phyloP scores from a whole-genome alignment of 2,113 vertebrate genomes.

The Panthera uncia region DNA sequence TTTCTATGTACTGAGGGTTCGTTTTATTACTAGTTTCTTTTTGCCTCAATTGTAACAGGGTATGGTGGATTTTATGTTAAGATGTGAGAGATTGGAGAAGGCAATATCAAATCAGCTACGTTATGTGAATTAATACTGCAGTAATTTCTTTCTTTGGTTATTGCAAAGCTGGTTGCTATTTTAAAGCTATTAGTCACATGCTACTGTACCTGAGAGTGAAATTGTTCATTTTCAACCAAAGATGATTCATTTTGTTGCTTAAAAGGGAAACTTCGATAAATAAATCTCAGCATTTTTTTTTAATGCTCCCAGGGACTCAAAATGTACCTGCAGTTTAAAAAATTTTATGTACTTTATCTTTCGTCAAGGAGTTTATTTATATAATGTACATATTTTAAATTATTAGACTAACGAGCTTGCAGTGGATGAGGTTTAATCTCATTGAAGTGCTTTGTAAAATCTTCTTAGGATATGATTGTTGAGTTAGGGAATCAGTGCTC shows the following conservation, averaged over 20 bases:
- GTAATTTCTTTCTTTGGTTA: slow-evolving; percentile 46
- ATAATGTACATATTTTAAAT: slow-evolving; percentile 33
- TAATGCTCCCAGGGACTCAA: neutral
- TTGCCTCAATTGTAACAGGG: neutral
- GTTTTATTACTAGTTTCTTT: neutral
- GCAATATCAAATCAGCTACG: neutral
- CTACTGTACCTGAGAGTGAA: slow-evolving; percentile 38
- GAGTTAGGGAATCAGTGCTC: neutral
- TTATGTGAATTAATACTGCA: neutral
- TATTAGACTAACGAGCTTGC: neutral
- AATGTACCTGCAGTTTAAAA: neutral
- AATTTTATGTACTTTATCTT: neutral
- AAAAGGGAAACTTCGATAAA: slow-evolving; percentile 39
- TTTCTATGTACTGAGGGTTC: neutral
- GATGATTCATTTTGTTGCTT: slow-evolving; percentile 57
- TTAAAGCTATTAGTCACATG: slow-evolving; percentile 60
- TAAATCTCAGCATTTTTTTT: slow-evolving; percentile 19
- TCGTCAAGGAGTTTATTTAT: neutral
- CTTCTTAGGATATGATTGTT: neutral
- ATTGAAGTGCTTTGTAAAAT: neutral
- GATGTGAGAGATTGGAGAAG: neutral
- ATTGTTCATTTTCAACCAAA: slow-evolving; percentile 51
- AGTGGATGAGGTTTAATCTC: neutral
- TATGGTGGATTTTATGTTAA: neutral
- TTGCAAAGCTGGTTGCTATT: slow-evolving; percentile 58